Evolutionary conservation across 2,888 invertebrate species (phyloP).

Genomic region (Tetragonula carbonaria): DNA sequence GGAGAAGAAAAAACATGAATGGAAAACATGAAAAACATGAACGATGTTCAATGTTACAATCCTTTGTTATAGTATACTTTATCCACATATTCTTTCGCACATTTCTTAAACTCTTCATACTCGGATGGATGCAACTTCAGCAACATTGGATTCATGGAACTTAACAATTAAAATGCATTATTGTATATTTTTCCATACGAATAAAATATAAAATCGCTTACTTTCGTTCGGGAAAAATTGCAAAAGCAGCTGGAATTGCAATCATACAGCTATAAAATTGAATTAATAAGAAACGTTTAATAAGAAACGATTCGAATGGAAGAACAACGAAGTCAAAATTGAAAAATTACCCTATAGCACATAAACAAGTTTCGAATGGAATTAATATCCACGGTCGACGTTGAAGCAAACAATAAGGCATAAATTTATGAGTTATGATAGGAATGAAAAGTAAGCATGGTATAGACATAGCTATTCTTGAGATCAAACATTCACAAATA

Average conservation of each 20-base stretch:
- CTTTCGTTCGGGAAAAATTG: slow-evolving; percentile 69
- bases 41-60: slow-evolving; percentile 44
- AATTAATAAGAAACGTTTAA: too few species aligned
- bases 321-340: background rate
- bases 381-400: slow-evolving; percentile 57
- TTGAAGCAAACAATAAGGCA: slow-evolving; percentile 65
- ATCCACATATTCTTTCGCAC: slow-evolving; percentile 32
- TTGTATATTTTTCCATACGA: background rate
- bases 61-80: slow-evolving; percentile 69
- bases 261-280: slow-evolving; percentile 57
- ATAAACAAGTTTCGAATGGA: slow-evolving; percentile 53
- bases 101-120: slow-evolving; percentile 47
- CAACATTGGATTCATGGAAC: slow-evolving; percentile 47
- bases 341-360: slow-evolving; percentile 49
- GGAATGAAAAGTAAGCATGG: slow-evolving; percentile 72
- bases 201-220: slow-evolving; percentile 47
- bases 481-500: slow-evolving; percentile 64
- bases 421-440: slow-evolving; percentile 55
- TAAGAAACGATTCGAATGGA: background rate
- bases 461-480: slow-evolving; percentile 65
- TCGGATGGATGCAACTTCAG: slow-evolving; percentile 49
- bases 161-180: slow-evolving; percentile 28
- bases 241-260: slow-evolving; percentile 69
- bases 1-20: background rate
- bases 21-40: too few species aligned